Conservation (phyloP, 2,113 vertebrate species). For the Marcusenius ussheri region DNA sequence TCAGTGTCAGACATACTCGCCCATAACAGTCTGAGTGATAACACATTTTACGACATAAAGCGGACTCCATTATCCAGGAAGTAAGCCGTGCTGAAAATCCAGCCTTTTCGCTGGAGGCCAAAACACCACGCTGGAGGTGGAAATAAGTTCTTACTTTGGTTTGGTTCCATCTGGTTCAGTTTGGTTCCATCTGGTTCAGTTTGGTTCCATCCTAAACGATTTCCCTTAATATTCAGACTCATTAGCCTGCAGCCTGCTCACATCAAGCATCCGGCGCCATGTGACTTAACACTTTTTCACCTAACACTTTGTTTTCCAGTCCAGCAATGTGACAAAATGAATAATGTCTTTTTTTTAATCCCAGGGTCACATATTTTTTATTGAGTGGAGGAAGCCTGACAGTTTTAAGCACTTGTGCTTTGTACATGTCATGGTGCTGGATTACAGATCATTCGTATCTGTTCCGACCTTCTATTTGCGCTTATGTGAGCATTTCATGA, state of each 20-base stretch:
- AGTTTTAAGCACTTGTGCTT: background rate
- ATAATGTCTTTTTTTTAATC: background rate
- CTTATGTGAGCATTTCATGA: background rate
- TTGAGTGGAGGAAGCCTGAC: background rate
- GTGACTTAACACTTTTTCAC: background rate
- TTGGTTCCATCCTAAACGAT: background rate
- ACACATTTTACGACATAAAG: background rate
- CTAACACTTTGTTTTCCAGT: background rate
- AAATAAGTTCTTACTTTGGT: background rate
- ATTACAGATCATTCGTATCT: background rate
- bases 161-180: background rate
- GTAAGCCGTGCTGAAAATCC: background rate
- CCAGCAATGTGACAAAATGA: background rate
- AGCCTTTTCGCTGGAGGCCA: background rate
- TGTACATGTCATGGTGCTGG: background rate
- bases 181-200: background rate
- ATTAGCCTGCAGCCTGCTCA: background rate
- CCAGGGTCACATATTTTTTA: background rate
- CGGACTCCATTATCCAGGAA: background rate
- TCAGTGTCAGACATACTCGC: background rate
- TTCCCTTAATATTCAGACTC: background rate
- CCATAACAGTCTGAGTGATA: background rate
- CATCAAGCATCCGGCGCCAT: background rate
- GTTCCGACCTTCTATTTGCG: background rate
- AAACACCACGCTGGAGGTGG: background rate